Evolutionary conservation across 1,140 invertebrate species (phyloP), one percentile per base, ranked within the genome.

Genomic region (Bombus pascuorum): DNA sequence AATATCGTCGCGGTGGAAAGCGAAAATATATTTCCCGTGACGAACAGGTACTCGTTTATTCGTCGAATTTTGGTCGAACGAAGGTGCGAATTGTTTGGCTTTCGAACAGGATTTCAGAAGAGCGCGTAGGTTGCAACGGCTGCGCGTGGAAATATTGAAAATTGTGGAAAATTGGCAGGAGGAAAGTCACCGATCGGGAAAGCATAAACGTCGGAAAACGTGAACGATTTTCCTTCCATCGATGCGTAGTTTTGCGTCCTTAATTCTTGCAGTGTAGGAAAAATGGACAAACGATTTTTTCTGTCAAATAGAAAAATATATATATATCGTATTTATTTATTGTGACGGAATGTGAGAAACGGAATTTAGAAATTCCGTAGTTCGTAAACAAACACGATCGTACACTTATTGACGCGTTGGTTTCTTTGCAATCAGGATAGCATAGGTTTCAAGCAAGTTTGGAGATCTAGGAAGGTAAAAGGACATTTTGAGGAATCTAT

Each of bases 131-230:
- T 53, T 34, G 18, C 9, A 6, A 18, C 15, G 1, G 34, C 12
- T 2, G 37, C 18, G 71, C 37, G 34, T 81, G 79, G 71, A 85
- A 85, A 81, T 75, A 34, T 37, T 71, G 84, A 85, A 85, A 85
- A 85, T 81, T 59, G 84, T 22, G 84, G 84, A 85, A 85, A 85
- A 85, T 85, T 79, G 71, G 71, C 71, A 66, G 71, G 22, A 62
- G 79, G 78, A 81, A 81, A 85, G 84, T 75, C 70, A 66, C 34
- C 44, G 78, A 81, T 57, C 47, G 79, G 84, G 84, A 15, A 81
- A 81, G 70, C 47, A 85, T 85, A 18, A 85, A 68, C 62, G 59
- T 71, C 32, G 79, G 78, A 81, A 85, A 85, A 81, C 78, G 71
- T 81, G 44, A 59, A 81, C 34, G 62, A 85, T 85, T 85, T 85